Evolutionary conservation across 1,140 invertebrate species (phyloP), one percentile per base, ranked within the genome.

Genomic region (Drosophila carrolli): DNA sequence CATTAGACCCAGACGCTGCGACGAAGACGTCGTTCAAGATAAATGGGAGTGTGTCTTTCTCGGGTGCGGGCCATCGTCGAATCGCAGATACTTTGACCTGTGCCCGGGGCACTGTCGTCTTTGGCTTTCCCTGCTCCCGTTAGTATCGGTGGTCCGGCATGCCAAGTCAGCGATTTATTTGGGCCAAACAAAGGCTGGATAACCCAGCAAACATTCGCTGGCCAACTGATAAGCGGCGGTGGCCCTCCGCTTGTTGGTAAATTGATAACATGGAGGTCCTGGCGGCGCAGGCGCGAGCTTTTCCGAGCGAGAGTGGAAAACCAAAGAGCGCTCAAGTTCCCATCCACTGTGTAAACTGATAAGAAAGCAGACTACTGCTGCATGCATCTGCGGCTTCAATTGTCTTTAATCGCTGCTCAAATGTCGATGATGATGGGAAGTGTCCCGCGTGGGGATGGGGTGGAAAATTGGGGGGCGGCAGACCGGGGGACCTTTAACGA

Each of bases 251-350:
- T 32, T 37, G 23, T 14, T 41, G 51, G 10, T 23, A 29, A 43
- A 40, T 5, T 85, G 82, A 85, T 86, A 86, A 82, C 70, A 16
- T 13, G 27, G 13, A 8, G 4, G 1, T 8, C 9, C 0, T 0
- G 29, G 3, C 5, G 29, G 83, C 83, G 83, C 84, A 79, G 37
- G 44, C 72, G 84, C 54, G 83, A 86, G 83, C 84, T 88, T 86
- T 62, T 72, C 47, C 48, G 48, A 53, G 60, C 38, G 44, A 41
- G 2, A 13, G 37, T n/a, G 32, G 50, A 19, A 54, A 37, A 27
- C 37, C 41, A 37, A 9, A 38, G 50, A 75, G 46, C 53, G 35
- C 32, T 13, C n/a, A 32, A 43, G 41, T 19, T 37, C 41, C 38
- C 41, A 43, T 59, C 38, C 44, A 10, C 37, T 66, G 65, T 47